phyloP scores from a whole-genome alignment of 2,888 invertebrate genomes.

The Blomia tropicalis region DNA sequence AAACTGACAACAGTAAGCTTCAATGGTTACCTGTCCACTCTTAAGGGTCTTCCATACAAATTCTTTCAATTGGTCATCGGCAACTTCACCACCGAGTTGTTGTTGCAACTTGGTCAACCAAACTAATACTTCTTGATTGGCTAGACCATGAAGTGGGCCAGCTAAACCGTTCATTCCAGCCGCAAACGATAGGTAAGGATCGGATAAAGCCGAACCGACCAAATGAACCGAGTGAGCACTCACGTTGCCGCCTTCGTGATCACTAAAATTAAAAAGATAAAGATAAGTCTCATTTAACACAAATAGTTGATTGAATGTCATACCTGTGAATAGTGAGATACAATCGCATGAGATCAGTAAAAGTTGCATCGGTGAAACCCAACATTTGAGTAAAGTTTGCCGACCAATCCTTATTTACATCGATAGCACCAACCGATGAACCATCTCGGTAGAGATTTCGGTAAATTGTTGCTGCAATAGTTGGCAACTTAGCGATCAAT shows the following conservation, averaged over 20 bases:
- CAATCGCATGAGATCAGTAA: constrained; percentile 76
- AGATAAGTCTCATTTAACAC: not conserved
- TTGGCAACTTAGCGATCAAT: constrained; percentile 81
- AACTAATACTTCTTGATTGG: constrained; percentile 79
- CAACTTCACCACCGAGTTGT: constrained; percentile 62
- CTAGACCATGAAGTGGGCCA: constrained; percentile 85
- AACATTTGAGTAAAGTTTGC: constrained; percentile 80
- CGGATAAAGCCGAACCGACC: constrained; percentile 81
- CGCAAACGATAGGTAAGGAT: constrained; percentile 78
- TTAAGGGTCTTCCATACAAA: constrained; percentile 92
- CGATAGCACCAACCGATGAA: constrained; percentile 70
- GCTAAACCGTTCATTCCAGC: constrained; percentile 86
- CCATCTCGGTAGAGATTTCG: constrained; percentile 70
- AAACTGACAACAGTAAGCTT: not conserved
- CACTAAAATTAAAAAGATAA: constrained; percentile 42
- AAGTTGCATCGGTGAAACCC: constrained; percentile 59
- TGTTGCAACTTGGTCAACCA: constrained; percentile 80
- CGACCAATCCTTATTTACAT: constrained; percentile 76
- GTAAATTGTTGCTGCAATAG: constrained; percentile 83
- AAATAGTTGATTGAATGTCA: constrained; percentile 19
- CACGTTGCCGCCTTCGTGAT: constrained; percentile 92
- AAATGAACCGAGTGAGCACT: constrained; percentile 85
- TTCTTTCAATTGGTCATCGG: constrained; percentile 79
- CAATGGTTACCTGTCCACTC: constrained; percentile 51
- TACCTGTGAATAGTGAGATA: constrained; percentile 78